Conservation (phyloP, 2,797 vertebrate genomes). For the Moxostoma hubbsi region DNA sequence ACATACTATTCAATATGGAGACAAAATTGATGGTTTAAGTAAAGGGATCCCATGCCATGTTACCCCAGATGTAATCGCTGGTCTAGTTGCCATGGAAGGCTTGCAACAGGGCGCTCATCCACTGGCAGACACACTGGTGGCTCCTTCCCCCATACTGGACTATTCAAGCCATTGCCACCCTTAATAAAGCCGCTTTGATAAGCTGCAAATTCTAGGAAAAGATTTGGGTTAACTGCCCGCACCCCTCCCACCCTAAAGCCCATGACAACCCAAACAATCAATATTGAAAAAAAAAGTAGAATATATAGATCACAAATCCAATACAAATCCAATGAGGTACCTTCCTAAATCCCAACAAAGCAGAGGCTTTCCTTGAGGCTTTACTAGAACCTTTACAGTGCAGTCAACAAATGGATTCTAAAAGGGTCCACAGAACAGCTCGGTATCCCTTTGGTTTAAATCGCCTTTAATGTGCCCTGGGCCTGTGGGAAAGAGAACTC, state of each 20-base stretch:
- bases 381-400: conserved; percentile 65
- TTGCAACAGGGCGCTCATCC: conserved; percentile 60
- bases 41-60: conserved; percentile 57
- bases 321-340: conserved; percentile 67
- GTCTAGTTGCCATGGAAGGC: conserved; percentile 68
- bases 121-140: conserved; percentile 68
- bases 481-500: conserved; percentile 82
- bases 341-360: conserved; percentile 72
- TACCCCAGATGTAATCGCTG: conserved; percentile 41
- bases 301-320: conserved; percentile 26
- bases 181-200: conserved; percentile 64
- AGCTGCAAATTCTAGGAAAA: conserved; percentile 84
- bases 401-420: conserved; percentile 64
- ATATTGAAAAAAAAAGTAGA: neutral
- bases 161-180: conserved; percentile 65
- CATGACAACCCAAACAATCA: conserved; percentile 40
- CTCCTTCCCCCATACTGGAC: conserved; percentile 62
- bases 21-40: conserved; percentile 69
- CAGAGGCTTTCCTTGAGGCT: conserved; percentile 65
- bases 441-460: conserved; percentile 66
- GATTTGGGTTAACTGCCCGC: conserved; percentile 75
- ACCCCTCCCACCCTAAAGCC: conserved; percentile 61
- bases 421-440: conserved; percentile 60
- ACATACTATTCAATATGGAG: conserved; percentile 68
- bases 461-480: conserved; percentile 56